Conservation (phyloP, 2,113 vertebrate genomes). For the Nymphicus hollandicus region DNA sequence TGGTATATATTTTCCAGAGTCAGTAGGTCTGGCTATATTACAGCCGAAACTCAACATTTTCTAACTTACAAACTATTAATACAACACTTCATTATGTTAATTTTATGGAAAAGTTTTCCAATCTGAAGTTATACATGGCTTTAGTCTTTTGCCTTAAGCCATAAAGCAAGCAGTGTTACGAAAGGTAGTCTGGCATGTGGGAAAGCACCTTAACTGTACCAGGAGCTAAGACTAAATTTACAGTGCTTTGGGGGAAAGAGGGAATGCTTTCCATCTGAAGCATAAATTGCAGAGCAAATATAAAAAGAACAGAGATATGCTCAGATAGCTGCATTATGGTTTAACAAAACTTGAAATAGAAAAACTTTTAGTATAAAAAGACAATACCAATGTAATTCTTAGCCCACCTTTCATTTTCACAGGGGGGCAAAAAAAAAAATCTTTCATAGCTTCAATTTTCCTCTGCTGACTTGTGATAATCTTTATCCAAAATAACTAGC, state of each 20-base stretch:
- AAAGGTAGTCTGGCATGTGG: background rate
- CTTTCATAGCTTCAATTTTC: background rate
- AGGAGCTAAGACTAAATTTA: background rate
- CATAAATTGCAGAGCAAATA: background rate
- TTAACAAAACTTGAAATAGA: background rate
- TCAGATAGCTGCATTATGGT: background rate
- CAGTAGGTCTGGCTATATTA: background rate
- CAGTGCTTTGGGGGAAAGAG: fast-evolving
- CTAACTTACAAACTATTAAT: background rate
- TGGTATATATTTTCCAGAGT: background rate
- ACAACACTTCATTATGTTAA: background rate
- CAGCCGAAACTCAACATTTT: background rate
- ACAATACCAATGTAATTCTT: background rate
- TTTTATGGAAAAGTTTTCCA: background rate
- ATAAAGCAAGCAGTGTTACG: background rate
- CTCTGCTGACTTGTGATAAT: background rate
- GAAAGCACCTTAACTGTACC: background rate
- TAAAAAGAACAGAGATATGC: background rate
- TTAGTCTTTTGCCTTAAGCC: background rate
- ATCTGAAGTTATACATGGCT: background rate
- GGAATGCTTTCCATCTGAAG: background rate
- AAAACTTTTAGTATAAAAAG: background rate
- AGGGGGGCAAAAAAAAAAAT: background rate
- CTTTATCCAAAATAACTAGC: background rate
- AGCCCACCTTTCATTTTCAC: background rate